Percentiles rank a stretch among this genome's conserved stretches.
Conservation (phyloP, 2,888 invertebrate species). For the Dermolepida albohirtum region DNA sequence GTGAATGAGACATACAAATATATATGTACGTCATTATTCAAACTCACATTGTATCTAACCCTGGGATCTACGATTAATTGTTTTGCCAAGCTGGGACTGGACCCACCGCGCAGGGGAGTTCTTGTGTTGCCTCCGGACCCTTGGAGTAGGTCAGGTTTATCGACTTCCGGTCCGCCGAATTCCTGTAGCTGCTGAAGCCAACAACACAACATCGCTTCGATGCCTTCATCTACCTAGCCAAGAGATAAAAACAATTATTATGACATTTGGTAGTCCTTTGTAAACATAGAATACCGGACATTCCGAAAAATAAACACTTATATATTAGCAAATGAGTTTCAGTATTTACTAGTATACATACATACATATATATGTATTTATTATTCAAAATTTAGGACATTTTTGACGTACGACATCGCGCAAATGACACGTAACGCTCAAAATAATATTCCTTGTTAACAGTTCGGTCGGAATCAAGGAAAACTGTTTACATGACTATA, state of each 20-base stretch:
- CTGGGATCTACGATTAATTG: slow-evolving; percentile 76
- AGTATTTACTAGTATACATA: no score
- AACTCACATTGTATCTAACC: slow-evolving; percentile 85
- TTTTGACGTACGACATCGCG: no score
- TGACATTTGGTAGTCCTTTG: neutral
- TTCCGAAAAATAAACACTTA: no score
- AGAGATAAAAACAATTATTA: slow-evolving; percentile 34
- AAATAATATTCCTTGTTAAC: no score
- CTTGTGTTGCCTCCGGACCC: slow-evolving; percentile 77
- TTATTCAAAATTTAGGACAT: no score
- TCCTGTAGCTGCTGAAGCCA: slow-evolving; percentile 88
- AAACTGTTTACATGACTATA: no score
- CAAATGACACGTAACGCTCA: no score
- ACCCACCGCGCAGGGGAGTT: slow-evolving; percentile 64
- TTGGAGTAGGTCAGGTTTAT: slow-evolving; percentile 86
- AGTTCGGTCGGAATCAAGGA: no score
- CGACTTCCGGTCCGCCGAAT: slow-evolving; percentile 84
- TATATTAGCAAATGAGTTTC: no score
- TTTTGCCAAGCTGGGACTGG: slow-evolving; percentile 71
- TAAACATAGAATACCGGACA: neutral
- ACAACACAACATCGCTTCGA: slow-evolving; percentile 87
- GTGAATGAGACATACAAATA: neutral
- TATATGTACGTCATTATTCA: slow-evolving; percentile 8
- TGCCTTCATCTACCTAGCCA: slow-evolving; percentile 80
- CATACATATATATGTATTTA: no score